Evolutionary conservation across 2,797 vertebrate species (phyloP).

Genomic region (Gouania willdenowi): DNA sequence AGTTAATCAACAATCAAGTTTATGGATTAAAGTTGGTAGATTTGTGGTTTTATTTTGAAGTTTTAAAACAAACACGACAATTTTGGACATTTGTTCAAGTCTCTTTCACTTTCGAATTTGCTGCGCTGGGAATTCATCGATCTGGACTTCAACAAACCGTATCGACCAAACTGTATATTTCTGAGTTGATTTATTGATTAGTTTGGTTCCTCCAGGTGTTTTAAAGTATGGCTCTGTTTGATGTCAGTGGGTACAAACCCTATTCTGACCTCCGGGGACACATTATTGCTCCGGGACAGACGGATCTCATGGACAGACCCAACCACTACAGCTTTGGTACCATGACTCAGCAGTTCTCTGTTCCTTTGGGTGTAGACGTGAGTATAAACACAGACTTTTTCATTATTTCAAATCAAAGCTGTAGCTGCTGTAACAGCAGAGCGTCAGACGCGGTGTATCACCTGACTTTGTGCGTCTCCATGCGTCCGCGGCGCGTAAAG

Average conservation of each 20-base stretch:
- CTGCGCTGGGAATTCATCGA: conserved; percentile 26
- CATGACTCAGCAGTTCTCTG: conserved; percentile 61
- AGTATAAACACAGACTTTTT: too few species aligned
- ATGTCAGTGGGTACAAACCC: conserved; percentile 57
- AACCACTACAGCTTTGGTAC: conserved; percentile 63
- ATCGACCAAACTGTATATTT: too few species aligned
- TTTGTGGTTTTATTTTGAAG: too few species aligned
- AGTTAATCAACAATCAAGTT: too few species aligned
- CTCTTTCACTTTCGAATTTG: conserved; percentile 67
- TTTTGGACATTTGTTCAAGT: neutral
- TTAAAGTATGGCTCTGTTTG: conserved; percentile 71
- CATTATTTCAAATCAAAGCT: too few species aligned
- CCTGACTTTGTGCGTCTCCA: conserved; percentile 35
- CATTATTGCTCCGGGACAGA: conserved; percentile 19
- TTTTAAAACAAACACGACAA: too few species aligned
- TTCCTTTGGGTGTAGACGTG: conserved; percentile 67
- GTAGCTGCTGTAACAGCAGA: too few species aligned
- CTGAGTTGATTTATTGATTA: too few species aligned
- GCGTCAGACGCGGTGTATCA: conserved; percentile 9
- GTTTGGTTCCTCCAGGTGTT: too few species aligned
- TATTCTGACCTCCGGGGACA: conserved; percentile 19
- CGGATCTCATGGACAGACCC: conserved; percentile 34
- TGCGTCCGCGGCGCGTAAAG: too few species aligned
- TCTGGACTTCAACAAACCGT: too few species aligned
- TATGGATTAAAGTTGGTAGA: too few species aligned